phyloP scores from a whole-genome alignment of 2,888 invertebrate species.

The Epinotia bilunana region DNA sequence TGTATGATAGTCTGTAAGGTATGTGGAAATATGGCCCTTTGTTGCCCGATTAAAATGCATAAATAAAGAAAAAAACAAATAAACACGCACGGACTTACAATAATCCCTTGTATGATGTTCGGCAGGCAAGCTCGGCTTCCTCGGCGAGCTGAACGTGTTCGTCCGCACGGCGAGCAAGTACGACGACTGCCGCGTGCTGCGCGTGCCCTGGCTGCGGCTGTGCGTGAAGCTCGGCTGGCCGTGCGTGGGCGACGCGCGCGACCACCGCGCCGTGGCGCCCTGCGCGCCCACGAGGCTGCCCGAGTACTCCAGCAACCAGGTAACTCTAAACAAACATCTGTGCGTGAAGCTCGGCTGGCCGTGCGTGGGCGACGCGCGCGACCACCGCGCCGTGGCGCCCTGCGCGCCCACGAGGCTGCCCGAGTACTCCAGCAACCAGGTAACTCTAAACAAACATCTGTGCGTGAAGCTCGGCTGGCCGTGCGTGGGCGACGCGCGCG shows the following conservation, averaged over 20 bases:
- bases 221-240: constrained; percentile 94
- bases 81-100: no score
- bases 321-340: constrained; percentile 62
- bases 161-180: constrained; percentile 99
- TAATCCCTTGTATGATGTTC: background rate
- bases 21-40: no score
- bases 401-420: no score
- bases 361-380: no score
- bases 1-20: no score
- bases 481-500: no score
- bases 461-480: no score
- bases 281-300: constrained; percentile 98
- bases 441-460: no score
- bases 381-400: no score
- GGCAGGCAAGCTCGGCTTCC: constrained; percentile 93
- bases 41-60: no score
- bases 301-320: constrained; percentile 89
- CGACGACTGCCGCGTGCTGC: constrained; percentile 97
- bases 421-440: no score
- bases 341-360: background rate
- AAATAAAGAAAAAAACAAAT: no score
- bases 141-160: constrained; percentile 96
- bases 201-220: constrained; percentile 94
- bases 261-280: constrained; percentile 97
- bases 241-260: constrained; percentile 96